A percentile compares a stretch with the other conserved stretches of the same genome.
These are phyloP conservation scores for Pampusana beccarii DNA, from an alignment of 2,113 vertebrate genomes.

Conservation along the genomic window DNA sequence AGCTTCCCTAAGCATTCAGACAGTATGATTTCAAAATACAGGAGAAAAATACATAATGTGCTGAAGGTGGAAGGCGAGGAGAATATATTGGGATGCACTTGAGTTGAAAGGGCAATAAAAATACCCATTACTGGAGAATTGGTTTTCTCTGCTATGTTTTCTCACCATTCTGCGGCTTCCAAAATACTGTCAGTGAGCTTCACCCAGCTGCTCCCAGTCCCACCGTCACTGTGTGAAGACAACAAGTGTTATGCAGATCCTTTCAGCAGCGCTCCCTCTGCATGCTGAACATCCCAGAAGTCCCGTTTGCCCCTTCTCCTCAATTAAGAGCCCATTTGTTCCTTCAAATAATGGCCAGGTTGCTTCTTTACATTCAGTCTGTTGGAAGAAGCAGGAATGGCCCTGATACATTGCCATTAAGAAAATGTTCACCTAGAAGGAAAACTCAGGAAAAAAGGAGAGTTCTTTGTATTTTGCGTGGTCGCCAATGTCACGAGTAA, in stretches of 20 bases:
- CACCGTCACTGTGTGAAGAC: background rate
- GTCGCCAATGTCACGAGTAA: background rate
- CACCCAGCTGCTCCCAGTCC: background rate
- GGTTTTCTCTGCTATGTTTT: background rate
- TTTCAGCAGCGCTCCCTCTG: background rate
- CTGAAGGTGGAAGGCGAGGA: background rate
- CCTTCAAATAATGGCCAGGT: background rate
- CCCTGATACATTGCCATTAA: rapidly evolving
- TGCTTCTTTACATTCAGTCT: background rate
- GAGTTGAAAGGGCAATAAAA: background rate
- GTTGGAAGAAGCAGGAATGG: background rate
- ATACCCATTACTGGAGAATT: background rate
- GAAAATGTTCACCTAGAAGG: background rate
- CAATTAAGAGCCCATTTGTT: rapidly evolving
- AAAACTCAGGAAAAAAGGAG: background rate
- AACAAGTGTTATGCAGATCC: background rate
- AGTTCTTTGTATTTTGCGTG: background rate
- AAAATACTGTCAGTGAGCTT: background rate
- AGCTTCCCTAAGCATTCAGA: background rate
- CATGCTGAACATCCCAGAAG: background rate
- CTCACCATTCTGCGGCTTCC: background rate
- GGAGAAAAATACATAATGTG: background rate
- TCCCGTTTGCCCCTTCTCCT: background rate
- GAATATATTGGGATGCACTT: background rate
- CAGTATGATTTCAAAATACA: background rate